Conservation (phyloP, 2,797 vertebrate genomes). For the Valencia hispanica region DNA sequence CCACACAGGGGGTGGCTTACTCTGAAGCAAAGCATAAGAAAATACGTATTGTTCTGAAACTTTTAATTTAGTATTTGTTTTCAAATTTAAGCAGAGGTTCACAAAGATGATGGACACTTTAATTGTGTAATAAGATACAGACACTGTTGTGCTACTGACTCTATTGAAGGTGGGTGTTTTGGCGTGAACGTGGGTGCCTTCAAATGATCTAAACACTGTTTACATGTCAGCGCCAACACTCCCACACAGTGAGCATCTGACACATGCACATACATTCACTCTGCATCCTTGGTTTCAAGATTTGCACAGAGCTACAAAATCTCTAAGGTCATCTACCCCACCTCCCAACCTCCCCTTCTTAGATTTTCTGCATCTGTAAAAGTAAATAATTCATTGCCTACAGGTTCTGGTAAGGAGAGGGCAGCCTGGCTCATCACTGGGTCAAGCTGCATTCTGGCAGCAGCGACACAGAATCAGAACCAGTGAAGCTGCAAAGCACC, state of each 20-base stretch:
- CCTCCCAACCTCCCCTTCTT: conserved; percentile 5
- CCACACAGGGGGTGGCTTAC: too few relatives aligned
- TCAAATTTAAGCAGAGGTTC: background rate
- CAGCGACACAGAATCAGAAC: conserved; percentile 47
- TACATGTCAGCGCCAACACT: background rate
- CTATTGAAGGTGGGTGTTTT: background rate
- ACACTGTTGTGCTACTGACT: background rate
- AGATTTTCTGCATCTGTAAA: conserved; percentile 53
- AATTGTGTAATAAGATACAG: background rate
- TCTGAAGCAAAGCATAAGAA: too few relatives aligned
- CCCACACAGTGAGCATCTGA: background rate
- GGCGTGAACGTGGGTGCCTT: background rate
- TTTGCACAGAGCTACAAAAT: conserved; percentile 32
- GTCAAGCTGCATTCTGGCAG: conserved; percentile 68
- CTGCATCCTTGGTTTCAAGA: conserved; percentile 11
- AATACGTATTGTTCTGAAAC: background rate
- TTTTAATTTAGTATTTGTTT: background rate
- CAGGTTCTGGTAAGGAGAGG: conserved; percentile 61
- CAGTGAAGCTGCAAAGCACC: conserved; percentile 68
- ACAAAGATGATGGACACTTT: background rate
- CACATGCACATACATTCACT: background rate
- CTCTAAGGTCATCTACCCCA: background rate
- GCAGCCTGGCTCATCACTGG: conserved; percentile 61
- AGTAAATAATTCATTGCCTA: conserved; percentile 80
- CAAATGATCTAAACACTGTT: background rate